Conservation (phyloP, 2,797 vertebrate genomes). For the Acanthurus leucopareius region DNA sequence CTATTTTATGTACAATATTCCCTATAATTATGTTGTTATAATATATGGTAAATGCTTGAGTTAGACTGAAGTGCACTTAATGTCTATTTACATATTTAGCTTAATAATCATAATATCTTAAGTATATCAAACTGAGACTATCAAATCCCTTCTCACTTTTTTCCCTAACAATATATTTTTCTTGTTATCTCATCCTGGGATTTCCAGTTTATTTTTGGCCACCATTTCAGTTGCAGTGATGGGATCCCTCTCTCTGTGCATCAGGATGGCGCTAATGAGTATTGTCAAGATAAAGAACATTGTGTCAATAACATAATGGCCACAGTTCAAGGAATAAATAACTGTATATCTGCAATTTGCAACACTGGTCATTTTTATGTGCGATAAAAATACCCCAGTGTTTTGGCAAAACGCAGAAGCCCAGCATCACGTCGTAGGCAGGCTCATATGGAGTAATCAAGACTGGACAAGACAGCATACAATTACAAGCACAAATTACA, state of each 20-base stretch:
- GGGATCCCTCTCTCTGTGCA: constrained; percentile 20
- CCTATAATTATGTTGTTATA: neutral
- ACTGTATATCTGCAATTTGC: constrained; percentile 54
- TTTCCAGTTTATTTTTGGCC: constrained; percentile 31
- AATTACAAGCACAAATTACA: constrained; percentile 77
- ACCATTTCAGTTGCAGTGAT: constrained; percentile 14
- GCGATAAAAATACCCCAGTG: constrained; percentile 42
- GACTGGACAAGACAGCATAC: constrained; percentile 61
- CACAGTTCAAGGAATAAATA: constrained; percentile 56
- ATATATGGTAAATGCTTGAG: neutral
- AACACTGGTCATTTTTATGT: constrained; percentile 59
- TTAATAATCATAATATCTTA: neutral
- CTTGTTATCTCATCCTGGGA: constrained; percentile 9
- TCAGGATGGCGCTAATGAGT: constrained; percentile 54
- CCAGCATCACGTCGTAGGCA: constrained; percentile 21
- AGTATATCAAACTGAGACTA: neutral
- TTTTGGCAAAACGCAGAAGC: constrained; percentile 38
- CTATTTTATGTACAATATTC: neutral
- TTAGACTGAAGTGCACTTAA: neutral
- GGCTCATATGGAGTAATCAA: constrained; percentile 28
- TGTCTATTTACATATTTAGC: neutral
- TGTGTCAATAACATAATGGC: constrained; percentile 54
- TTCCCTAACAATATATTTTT: constrained; percentile 4
- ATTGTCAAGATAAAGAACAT: constrained; percentile 64
- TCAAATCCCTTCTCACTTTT: neutral